Conservation (phyloP, 2,797 vertebrate species). For the Anguilla anguilla region DNA sequence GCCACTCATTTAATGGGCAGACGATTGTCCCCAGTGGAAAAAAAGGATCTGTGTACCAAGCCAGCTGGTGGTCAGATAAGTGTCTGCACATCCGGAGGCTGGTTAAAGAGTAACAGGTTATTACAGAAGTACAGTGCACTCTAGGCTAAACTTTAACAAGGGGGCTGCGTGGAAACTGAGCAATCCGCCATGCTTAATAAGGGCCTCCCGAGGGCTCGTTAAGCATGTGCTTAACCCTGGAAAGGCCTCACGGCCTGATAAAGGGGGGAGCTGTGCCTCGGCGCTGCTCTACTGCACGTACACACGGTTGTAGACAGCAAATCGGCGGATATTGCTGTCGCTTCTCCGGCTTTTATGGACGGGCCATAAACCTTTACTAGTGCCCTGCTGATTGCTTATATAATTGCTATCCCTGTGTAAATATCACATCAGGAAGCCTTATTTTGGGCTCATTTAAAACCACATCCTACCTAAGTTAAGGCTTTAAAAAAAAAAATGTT, state of each 20-base stretch:
- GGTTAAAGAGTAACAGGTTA: constrained; percentile 58
- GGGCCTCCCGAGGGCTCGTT: neutral
- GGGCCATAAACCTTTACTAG: constrained; percentile 26
- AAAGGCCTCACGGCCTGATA: neutral
- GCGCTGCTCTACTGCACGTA: constrained; percentile 10
- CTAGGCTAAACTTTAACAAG: constrained; percentile 56
- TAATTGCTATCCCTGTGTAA: constrained; percentile 44
- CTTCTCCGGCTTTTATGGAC: constrained; percentile 33
- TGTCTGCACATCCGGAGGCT: constrained; percentile 58
- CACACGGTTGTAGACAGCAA: neutral
- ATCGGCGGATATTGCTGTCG: constrained; percentile 4
- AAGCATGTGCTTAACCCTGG: constrained; percentile 8
- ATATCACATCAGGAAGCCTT: constrained; percentile 37
- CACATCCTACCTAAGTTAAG: constrained; percentile 4
- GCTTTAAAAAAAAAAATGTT: constrained; percentile 7
- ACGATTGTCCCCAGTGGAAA: constrained; percentile 48
- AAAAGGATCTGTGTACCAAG: constrained; percentile 55
- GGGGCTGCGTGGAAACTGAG: constrained; percentile 25
- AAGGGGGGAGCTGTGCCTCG: neutral
- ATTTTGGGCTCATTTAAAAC: constrained; percentile 19
- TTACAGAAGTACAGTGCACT: constrained; percentile 39
- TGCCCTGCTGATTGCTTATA: constrained; percentile 28
- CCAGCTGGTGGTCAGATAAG: constrained; percentile 61
- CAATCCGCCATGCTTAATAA: constrained; percentile 17
- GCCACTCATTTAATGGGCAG: neutral